These are phyloP conservation scores for Hozukius guyotensis DNA, from an alignment of 2,797 vertebrate species.

Conservation along the genomic window DNA sequence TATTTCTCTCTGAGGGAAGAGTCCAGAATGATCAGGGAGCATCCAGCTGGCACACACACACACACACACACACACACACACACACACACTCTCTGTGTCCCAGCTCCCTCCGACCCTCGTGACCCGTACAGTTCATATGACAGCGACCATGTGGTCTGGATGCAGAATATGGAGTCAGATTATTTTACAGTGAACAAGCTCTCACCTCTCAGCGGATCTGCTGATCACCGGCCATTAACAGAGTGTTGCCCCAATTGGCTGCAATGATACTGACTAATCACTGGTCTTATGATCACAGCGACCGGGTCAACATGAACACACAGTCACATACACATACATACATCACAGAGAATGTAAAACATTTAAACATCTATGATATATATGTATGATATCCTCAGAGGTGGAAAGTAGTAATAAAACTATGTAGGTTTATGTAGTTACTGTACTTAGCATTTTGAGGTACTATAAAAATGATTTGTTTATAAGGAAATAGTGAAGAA, in stretches of 20 bases:
- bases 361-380: not conserved
- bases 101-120: conserved; percentile 21
- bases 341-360: not conserved
- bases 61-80: not conserved
- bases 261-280: conserved; percentile 12
- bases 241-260: conserved; percentile 27
- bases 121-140: conserved; percentile 53
- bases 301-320: not conserved
- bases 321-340: not conserved
- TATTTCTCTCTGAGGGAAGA: conserved; percentile 55
- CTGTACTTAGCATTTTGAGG: not conserved
- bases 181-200: conserved; percentile 74
- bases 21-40: conserved; percentile 30
- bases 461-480: not conserved
- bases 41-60: conserved; percentile 32
- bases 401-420: not conserved
- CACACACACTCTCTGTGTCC: conserved; percentile 1
- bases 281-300: conserved; percentile 46
- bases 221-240: conserved; percentile 42
- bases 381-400: not conserved
- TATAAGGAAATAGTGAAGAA: not conserved
- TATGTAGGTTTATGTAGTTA: not conserved
- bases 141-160: conserved; percentile 48
- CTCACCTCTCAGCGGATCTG: conserved; percentile 62
- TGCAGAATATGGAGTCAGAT: conserved; percentile 57